phyloP scores from a whole-genome alignment of 2,888 invertebrate species.

The Epistrophella euchroma region DNA sequence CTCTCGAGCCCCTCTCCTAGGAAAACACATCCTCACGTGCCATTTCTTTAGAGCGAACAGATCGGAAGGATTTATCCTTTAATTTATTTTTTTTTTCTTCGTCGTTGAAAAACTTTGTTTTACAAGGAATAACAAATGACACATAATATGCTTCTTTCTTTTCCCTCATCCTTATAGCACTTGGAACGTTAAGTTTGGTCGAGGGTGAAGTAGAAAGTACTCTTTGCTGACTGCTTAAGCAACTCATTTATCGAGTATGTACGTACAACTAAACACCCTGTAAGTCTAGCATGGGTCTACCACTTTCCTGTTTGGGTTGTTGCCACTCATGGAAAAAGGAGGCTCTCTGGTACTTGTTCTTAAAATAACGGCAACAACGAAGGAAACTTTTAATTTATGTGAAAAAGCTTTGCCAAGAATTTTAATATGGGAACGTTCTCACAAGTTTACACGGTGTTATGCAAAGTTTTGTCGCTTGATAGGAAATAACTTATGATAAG shows the following conservation, averaged over 20 bases:
- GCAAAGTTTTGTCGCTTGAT: constrained; percentile 75
- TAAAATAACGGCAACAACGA: constrained; percentile 17
- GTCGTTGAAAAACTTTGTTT: constrained; percentile 70
- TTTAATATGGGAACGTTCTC: constrained; percentile 81
- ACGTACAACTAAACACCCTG: not conserved
- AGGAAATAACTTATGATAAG: constrained; percentile 76
- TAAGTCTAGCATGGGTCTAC: constrained; percentile 54
- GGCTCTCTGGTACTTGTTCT: constrained; percentile 5
- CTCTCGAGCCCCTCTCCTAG: not conserved
- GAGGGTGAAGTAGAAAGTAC: constrained; percentile 62
- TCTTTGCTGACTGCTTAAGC: constrained; percentile 58
- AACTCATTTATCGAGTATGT: constrained; percentile 62
- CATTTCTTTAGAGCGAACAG: constrained; percentile 33
- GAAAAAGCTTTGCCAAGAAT: constrained; percentile 82
- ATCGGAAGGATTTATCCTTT: constrained; percentile 70
- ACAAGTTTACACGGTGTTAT: constrained; percentile 75
- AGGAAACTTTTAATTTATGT: constrained; percentile 84
- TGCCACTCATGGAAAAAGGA: constrained; percentile 43
- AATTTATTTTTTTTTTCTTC: constrained; percentile 52
- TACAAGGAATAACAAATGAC: constrained; percentile 78
- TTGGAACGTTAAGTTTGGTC: not conserved
- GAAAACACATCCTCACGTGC: constrained; percentile 35
- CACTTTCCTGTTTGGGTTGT: constrained; percentile 35
- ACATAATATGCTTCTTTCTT: constrained; percentile 70
- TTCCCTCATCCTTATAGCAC: constrained; percentile 5